Conservation (phyloP, 2,888 invertebrate species). For the Scaeva pyrastri region DNA sequence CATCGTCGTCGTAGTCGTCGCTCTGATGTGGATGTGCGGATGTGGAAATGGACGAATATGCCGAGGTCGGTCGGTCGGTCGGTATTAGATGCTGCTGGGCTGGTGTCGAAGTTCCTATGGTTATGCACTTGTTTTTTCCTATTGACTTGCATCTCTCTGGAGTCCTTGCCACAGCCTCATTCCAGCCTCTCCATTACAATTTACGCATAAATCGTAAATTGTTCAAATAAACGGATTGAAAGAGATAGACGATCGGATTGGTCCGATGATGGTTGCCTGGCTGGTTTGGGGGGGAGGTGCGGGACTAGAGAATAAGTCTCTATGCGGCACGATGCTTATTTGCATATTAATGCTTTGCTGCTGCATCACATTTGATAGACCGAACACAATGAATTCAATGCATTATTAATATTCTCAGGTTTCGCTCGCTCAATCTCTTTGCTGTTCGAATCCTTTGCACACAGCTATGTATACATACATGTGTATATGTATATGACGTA, state of each 20-base stretch:
- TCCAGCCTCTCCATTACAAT: conserved; percentile 57
- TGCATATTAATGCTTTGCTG: conserved; percentile 67
- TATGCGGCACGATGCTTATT: conserved; percentile 54
- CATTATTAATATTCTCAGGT: conserved; percentile 71
- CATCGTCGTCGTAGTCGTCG: background rate
- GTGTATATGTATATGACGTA: background rate
- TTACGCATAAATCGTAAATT: conserved; percentile 74
- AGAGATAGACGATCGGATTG: conserved; percentile 30
- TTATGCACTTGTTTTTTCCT: conserved; percentile 41
- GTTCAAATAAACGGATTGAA: conserved; percentile 68
- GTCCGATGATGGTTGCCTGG: background rate
- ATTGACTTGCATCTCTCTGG: conserved; percentile 50
- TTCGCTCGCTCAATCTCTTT: conserved; percentile 24
- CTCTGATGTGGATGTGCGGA: background rate
- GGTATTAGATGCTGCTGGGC: background rate
- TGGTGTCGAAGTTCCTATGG: background rate
- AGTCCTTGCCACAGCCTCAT: conserved; percentile 34
- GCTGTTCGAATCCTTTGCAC: conserved; percentile 10
- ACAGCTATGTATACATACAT: background rate
- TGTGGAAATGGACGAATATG: conserved; percentile 17
- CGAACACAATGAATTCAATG: conserved; percentile 57
- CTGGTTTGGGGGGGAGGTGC: background rate
- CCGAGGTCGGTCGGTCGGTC: conserved; percentile 2
- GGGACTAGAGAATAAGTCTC: background rate
- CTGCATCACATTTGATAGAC: conserved; percentile 62